These are phyloP conservation scores for Sebastolobus altivelis DNA, from an alignment of 2,797 vertebrate species.

Conservation along the genomic window DNA sequence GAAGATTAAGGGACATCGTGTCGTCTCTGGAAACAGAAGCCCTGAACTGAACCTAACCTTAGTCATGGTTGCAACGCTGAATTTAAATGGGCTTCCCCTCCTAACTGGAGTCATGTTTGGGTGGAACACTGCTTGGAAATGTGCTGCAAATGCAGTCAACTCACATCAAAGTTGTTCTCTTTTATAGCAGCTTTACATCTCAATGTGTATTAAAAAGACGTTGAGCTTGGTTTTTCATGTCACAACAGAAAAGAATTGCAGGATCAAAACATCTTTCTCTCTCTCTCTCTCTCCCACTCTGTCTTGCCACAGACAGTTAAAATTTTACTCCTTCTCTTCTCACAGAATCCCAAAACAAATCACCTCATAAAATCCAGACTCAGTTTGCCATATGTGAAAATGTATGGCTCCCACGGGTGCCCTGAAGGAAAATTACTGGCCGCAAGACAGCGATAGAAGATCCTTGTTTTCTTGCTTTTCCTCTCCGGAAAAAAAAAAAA, in stretches of 20 bases:
- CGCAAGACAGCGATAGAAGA: constrained; percentile 61
- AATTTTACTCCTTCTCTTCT: constrained; percentile 71
- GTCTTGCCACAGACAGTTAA: constrained; percentile 69
- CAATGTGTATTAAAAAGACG: constrained; percentile 25
- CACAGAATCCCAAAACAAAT: constrained; percentile 78
- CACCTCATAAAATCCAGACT: constrained; percentile 74
- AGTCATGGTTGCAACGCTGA: constrained; percentile 15
- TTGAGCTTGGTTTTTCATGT: constrained; percentile 36
- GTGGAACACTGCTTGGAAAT: constrained; percentile 32
- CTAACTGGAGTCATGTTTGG: constrained; percentile 1
- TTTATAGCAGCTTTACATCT: constrained; percentile 17
- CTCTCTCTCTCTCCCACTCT: constrained; percentile 21
- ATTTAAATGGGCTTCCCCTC: constrained; percentile 31
- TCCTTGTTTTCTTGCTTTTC: constrained; percentile 67
- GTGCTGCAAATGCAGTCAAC: constrained; percentile 17
- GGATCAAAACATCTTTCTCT: constrained; percentile 48
- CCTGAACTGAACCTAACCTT: constrained; percentile 23
- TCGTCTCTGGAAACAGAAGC: constrained; percentile 36
- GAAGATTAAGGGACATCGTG: constrained; percentile 17
- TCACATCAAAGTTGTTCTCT: constrained; percentile 18
- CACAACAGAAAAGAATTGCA: constrained; percentile 36
- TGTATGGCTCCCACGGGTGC: constrained; percentile 75
- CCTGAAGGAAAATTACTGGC: constrained; percentile 74
- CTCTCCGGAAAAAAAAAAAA: constrained; percentile 28
- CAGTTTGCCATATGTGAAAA: constrained; percentile 76